phyloP scores from a whole-genome alignment of 2,113 vertebrate genomes.

The Actenoides hombroni region DNA sequence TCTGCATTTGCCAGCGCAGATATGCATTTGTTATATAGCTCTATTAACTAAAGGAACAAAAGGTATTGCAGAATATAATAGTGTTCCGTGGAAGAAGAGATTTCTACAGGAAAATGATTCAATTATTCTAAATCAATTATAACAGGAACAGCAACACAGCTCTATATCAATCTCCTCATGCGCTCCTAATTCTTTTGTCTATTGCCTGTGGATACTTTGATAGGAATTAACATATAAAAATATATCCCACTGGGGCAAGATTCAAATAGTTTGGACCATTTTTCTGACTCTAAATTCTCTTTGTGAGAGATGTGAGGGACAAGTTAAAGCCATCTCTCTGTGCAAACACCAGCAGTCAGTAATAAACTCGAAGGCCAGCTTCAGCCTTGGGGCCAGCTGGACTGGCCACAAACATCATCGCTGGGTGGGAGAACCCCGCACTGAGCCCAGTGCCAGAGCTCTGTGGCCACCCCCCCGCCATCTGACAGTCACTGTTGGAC shows the following conservation, averaged over 20 bases:
- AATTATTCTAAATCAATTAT: constrained; percentile 65
- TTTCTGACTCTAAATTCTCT: neutral
- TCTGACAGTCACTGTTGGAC: neutral
- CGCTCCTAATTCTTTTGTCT: constrained; percentile 36
- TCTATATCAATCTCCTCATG: constrained; percentile 34
- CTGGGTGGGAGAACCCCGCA: neutral
- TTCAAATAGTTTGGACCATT: neutral
- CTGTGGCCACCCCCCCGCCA: neutral
- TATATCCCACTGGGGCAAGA: neutral
- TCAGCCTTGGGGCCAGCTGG: neutral
- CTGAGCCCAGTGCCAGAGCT: neutral
- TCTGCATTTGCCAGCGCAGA: constrained; percentile 39
- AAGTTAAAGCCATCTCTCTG: neutral
- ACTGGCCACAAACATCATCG: neutral
- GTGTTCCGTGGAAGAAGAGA: neutral
- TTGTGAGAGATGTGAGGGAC: neutral
- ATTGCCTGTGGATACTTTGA: constrained; percentile 33
- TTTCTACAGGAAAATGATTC: constrained; percentile 56
- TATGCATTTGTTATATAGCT: constrained; percentile 50
- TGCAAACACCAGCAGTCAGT: neutral
- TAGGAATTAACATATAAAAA: constrained; percentile 33
- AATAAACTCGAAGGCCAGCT: neutral
- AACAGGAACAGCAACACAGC: constrained; percentile 19
- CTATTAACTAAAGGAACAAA: constrained; percentile 67
- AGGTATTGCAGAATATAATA: constrained; percentile 44